Evolutionary conservation across 2,113 vertebrate species (phyloP).

Genomic region (Mionectes macconnelli): DNA sequence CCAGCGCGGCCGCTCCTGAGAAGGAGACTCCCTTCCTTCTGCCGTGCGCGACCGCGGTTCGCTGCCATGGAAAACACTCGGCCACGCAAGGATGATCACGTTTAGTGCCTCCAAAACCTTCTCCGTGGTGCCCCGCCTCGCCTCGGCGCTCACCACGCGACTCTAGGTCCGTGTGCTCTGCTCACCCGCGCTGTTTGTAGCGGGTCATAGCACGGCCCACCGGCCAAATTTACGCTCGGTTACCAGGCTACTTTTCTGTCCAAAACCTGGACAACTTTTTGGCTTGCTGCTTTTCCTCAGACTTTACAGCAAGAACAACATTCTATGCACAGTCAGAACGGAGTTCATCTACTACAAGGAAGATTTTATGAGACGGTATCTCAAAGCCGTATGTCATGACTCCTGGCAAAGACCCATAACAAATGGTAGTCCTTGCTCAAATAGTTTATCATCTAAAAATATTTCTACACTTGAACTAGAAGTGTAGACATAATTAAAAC

Average conservation of each 20-base stretch:
- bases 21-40: neutral
- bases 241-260: neutral
- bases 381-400: neutral
- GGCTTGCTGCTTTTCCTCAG: neutral
- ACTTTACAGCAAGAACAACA: neutral
- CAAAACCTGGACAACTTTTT: neutral
- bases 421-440: neutral
- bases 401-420: neutral
- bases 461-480: neutral
- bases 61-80: rapidly evolving
- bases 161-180: rapidly evolving
- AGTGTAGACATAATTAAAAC: neutral
- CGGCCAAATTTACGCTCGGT: neutral
- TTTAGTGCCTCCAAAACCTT: neutral
- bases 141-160: rapidly evolving
- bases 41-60: neutral
- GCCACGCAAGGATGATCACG: rapidly evolving
- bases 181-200: neutral
- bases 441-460: neutral
- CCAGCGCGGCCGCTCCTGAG: rapidly evolving
- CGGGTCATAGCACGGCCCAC: neutral
- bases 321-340: neutral
- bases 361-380: neutral
- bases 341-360: neutral
- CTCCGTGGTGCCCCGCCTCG: neutral